phyloP scores from a whole-genome alignment of 2,113 vertebrate species.

The Bostrychus sinensis region DNA sequence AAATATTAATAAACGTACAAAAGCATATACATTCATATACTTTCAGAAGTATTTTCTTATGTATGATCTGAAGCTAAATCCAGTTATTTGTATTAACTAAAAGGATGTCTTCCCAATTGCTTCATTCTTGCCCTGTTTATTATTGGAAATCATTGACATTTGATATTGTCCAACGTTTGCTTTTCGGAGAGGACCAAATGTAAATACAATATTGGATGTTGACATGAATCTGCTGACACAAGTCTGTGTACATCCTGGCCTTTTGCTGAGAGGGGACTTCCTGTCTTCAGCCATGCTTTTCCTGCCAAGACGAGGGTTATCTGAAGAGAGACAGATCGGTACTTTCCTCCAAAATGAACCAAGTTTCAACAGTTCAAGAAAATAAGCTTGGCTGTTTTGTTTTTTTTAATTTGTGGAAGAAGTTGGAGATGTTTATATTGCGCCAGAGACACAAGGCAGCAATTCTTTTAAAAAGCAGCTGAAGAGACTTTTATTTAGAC shows the following conservation, averaged over 20 bases:
- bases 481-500: too few relatives aligned
- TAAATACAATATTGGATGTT: constrained; percentile 49
- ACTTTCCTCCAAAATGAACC: constrained; percentile 29
- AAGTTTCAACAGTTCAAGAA: too few relatives aligned
- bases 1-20: too few relatives aligned
- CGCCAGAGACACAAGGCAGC: too few relatives aligned
- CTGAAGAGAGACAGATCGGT: constrained; percentile 14
- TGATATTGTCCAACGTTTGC: constrained; percentile 17
- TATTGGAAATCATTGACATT: constrained; percentile 11
- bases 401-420: background rate
- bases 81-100: background rate
- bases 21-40: too few relatives aligned
- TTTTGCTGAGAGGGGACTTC: constrained; percentile 54
- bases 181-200: constrained; percentile 18
- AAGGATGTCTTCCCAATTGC: background rate
- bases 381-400: background rate
- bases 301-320: constrained; percentile 45
- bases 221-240: constrained; percentile 47
- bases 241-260: constrained; percentile 38
- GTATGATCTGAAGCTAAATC: background rate
- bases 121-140: background rate
- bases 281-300: constrained; percentile 36
- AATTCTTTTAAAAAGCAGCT: too few relatives aligned
- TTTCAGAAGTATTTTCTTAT: too few relatives aligned
- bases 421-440: background rate